These are phyloP conservation scores for Xanthorhoe designata DNA, from an alignment of 2,888 invertebrate species.

Conservation along the genomic window DNA sequence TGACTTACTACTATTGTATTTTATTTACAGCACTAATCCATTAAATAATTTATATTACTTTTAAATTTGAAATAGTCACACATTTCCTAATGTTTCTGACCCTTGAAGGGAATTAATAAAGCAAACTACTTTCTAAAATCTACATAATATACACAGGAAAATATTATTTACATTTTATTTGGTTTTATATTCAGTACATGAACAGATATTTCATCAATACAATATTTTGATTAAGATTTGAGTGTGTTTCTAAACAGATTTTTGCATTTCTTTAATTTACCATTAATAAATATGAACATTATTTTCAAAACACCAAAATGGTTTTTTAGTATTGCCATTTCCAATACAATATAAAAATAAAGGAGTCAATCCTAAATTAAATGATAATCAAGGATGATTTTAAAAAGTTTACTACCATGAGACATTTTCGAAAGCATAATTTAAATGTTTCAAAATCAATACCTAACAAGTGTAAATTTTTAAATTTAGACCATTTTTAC, in stretches of 20 bases:
- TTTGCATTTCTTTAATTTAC: neutral
- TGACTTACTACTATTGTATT: neutral
- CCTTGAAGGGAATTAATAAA: constrained; percentile 1
- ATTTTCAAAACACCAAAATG: too few relatives aligned
- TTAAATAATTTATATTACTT: neutral
- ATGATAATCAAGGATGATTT: too few relatives aligned
- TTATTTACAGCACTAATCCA: constrained; percentile 32
- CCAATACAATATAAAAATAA: too few relatives aligned
- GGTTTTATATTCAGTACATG: constrained; percentile 43
- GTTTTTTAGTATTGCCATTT: too few relatives aligned
- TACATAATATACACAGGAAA: constrained; percentile 30
- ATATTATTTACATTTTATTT: constrained; percentile 45
- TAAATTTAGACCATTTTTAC: too few relatives aligned
- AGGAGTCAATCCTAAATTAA: too few relatives aligned
- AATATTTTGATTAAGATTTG: neutral
- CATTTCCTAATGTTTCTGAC: neutral
- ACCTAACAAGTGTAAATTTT: too few relatives aligned
- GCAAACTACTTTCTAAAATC: constrained; percentile 31
- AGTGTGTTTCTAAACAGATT: neutral
- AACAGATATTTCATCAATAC: constrained; percentile 11
- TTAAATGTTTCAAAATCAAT: too few relatives aligned
- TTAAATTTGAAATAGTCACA: neutral
- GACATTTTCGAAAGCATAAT: constrained; percentile 37
- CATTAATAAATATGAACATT: too few relatives aligned
- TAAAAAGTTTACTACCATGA: too few relatives aligned